Evolutionary conservation across 2,113 vertebrate species (phyloP), one percentile per base, ranked within the genome.

Genomic region (Protobothrops flavoviridis): DNA sequence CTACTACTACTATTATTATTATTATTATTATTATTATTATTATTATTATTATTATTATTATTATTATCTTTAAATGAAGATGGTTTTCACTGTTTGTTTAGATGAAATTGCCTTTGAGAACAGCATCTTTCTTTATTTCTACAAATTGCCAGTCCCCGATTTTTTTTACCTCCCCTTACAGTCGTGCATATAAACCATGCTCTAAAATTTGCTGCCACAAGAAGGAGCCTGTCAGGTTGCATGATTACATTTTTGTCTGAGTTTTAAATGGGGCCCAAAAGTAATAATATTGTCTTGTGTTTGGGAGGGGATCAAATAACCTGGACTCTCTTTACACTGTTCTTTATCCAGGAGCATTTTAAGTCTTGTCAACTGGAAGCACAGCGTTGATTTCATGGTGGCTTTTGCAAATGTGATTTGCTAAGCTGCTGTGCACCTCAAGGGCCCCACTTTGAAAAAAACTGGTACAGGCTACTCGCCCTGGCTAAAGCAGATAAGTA

Each of bases 81-180:
- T 87, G 94, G n/a, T 53, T 96, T 96, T 93, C 94, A 64, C 52
- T 91, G 5, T 59, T 94, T 93, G 15, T 74, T 95, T n/a, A 88
- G 48, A 88, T 88, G 89, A 7, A 43, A 95, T 94, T 94, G 89
- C 88, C 88, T 95, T 94, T 61, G 50, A 93, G 45, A 94, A 93
- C 55, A 91, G 52, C 92, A 88, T 95, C 94, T 95, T 6, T 95
- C 89, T 94, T 95, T 95, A 93, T 92, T 96, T 91, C 94, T 93
- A 85, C 20, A 91, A 95, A 95, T 92, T 88, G 12, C 93, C 90
- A 93, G 91, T 93, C 29, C 17, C 74, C 55, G 92, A 94, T 94
- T 95, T 96, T 95, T 94, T 17, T 52, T 8, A 93, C 93, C 56
- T 96, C 88, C 59, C 6, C 13, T 90, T 94, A 20, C 20, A 85